Evolutionary conservation across 2,113 vertebrate genomes (phyloP).

Genomic region (Leptobrachium ailaonicum): DNA sequence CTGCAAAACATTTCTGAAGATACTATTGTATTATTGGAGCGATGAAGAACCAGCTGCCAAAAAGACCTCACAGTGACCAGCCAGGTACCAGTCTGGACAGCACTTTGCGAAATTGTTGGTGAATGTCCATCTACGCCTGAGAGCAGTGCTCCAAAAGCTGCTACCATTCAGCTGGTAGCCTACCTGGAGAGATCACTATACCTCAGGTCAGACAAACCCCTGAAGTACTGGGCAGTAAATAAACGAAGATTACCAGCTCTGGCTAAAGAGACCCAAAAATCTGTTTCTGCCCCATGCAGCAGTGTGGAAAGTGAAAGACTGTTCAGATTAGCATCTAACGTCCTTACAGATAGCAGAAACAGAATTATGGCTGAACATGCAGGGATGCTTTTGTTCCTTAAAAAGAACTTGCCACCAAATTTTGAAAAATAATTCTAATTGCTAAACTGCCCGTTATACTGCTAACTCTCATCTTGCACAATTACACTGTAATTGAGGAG

Average conservation of each 20-base stretch:
- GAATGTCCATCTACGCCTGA: not conserved
- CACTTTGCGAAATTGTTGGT: not conserved
- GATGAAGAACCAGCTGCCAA: not conserved
- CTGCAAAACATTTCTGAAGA: not conserved
- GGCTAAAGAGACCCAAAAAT: not conserved
- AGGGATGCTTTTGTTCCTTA: no score
- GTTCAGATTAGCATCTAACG: not conserved
- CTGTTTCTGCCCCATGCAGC: not conserved
- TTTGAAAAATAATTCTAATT: not conserved
- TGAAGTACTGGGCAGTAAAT: not conserved
- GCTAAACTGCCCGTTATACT: no score
- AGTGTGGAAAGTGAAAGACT: not conserved
- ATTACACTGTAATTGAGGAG: no score
- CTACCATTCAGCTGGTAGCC: not conserved
- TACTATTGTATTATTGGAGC: not conserved
- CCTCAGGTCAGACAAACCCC: not conserved
- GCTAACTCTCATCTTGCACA: no score
- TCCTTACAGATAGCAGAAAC: constrained; percentile 5
- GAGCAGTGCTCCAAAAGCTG: constrained; percentile 9
- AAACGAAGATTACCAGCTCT: not conserved
- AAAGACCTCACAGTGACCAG: not conserved
- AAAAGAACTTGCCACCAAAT: not conserved
- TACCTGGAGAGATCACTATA: no score
- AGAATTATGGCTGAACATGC: not conserved
- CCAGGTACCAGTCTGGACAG: not conserved